Evolutionary conservation across 2,797 vertebrate species (phyloP).

Genomic region (Natrix natrix): DNA sequence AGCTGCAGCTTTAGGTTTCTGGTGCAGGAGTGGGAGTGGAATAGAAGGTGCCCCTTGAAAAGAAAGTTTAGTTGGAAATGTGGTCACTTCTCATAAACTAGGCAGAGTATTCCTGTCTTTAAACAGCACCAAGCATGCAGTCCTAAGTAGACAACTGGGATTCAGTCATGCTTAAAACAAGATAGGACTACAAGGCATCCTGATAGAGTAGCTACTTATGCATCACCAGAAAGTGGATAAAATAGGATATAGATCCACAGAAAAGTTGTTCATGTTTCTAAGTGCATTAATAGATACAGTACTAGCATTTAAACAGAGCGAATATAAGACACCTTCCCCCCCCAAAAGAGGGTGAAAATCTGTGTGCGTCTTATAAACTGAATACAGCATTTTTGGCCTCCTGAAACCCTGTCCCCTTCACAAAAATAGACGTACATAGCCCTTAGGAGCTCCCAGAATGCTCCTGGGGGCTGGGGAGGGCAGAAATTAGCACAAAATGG

Average conservation of each 20-base stretch:
- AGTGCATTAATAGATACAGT: neutral
- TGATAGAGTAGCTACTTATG: neutral
- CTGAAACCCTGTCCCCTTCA: too few relatives aligned
- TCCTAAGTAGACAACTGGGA: neutral
- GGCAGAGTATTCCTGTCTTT: neutral
- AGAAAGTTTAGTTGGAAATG: conserved; percentile 40
- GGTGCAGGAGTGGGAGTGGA: conserved; percentile 32
- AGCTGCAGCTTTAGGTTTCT: conserved; percentile 55
- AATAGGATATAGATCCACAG: neutral
- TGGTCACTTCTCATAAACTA: neutral
- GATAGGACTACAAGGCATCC: neutral
- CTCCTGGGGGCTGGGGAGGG: too few relatives aligned
- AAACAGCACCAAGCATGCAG: neutral
- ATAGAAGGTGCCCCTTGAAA: conserved; percentile 35
- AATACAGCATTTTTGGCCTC: too few relatives aligned
- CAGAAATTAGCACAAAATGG: too few relatives aligned
- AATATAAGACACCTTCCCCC: neutral
- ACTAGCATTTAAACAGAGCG: neutral
- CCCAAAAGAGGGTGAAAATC: too few relatives aligned
- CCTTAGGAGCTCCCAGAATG: too few relatives aligned
- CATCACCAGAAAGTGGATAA: neutral
- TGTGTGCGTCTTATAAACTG: too few relatives aligned
- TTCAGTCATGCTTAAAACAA: neutral
- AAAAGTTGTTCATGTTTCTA: neutral
- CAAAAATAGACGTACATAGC: too few relatives aligned